These are phyloP conservation scores for Leptopterna dolabrata DNA, from an alignment of 2,888 invertebrate genomes.

Conservation along the genomic window DNA sequence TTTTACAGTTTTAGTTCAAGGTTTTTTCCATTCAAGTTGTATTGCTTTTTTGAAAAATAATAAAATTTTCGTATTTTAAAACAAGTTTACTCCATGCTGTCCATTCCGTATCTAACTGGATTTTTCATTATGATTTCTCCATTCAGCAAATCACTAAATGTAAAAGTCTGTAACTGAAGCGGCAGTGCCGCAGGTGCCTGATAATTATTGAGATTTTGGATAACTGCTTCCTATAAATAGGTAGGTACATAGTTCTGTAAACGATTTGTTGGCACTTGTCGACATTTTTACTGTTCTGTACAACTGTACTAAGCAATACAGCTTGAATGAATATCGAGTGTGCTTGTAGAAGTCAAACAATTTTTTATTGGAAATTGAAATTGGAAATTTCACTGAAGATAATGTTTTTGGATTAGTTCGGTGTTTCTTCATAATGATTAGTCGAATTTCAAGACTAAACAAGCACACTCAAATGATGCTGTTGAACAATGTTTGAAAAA, in stretches of 20 bases:
- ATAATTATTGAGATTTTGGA: too few species aligned
- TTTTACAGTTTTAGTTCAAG: neutral
- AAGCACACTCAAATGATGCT: neutral
- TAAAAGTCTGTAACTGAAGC: neutral
- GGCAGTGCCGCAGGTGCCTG: neutral
- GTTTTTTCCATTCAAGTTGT: slow-evolving; percentile 8
- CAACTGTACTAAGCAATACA: slow-evolving; percentile 3
- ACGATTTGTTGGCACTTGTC: neutral
- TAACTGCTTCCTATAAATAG: too few species aligned
- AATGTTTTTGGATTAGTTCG: too few species aligned
- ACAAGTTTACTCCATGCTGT: neutral
- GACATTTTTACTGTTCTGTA: neutral
- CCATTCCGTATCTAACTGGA: neutral
- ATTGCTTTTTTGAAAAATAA: slow-evolving; percentile 3
- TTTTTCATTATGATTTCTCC: neutral
- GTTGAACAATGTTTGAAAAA: neutral
- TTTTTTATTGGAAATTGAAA: neutral
- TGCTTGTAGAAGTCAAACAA: neutral
- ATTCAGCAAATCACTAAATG: neutral
- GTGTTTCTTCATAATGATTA: neutral
- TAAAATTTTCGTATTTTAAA: neutral
- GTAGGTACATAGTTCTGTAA: too few species aligned
- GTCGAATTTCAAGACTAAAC: neutral
- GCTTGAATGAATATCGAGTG: neutral
- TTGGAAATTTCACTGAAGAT: neutral